Evolutionary conservation across 2,797 vertebrate species (phyloP), one percentile per base, ranked within the genome.

Genomic region (Luscinia luscinia): DNA sequence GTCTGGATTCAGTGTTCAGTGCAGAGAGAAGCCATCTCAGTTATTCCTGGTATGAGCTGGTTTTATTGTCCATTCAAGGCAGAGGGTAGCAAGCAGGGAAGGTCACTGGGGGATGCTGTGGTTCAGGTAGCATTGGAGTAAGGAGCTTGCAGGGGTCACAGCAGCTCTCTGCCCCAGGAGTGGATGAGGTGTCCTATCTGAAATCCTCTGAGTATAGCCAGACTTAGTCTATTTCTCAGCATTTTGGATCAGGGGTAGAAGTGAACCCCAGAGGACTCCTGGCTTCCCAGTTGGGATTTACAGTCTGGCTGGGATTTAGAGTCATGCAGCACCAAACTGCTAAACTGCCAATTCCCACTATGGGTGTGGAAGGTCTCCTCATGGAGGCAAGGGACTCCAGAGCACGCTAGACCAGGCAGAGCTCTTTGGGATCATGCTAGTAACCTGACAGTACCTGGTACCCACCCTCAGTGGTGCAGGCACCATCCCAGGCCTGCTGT

Each of bases 371-470:
- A 27, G 17, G 9, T 28, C 51, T 46, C 27, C 6, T 67, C 24
- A 3, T 1, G 1, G 54, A 81, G 40, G 10, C 52, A 49, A 14
- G 38, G 32, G 45, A 54, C 8, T 3, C 49, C 4, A 5, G 28
- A 34, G 57, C 4, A 0, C 0, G 0, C 19, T 16, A 43, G n/a
- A 73, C 24, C 9, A 3, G 38, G 9, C 49, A 73, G 40, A 88
- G 58, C 34, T 54, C 36, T 90, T 67, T 2, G 4, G 54, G 54
- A 52, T 78, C 19, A 2, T 0, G 0, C 48, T 46, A 30, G 62
- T 84, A 77, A 81, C 45, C 36, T 63, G 68, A 36, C 3, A 2
- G 52, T 67, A 61, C 48, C n/a, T 0, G 3, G 30, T 79, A 68
- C 32, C 9, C 23, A n/a, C 16, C 21, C 30, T 2, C 59, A 72